phyloP scores from a whole-genome alignment of 2,113 vertebrate genomes.

The Meleagris gallopavo region DNA sequence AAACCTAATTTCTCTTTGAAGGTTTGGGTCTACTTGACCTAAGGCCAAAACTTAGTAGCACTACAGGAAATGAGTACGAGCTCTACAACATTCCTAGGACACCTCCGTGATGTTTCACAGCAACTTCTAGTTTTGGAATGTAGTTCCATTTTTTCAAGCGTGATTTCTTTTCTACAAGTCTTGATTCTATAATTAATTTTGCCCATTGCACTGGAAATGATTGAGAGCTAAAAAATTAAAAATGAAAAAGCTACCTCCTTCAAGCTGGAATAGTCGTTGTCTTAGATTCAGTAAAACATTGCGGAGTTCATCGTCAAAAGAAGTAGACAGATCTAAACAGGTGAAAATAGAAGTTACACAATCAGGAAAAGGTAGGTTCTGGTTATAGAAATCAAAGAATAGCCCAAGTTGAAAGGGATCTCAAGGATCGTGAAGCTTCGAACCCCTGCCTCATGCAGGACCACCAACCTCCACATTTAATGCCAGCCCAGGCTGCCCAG shows the following conservation, averaged over 20 bases:
- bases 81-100: neutral
- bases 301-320: neutral
- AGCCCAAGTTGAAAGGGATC: too few relatives aligned
- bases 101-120: neutral
- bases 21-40: neutral
- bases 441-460: too few relatives aligned
- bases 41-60: neutral
- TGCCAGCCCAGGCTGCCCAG: too few relatives aligned
- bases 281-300: neutral
- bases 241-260: slow-evolving; percentile 18
- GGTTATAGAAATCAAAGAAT: neutral
- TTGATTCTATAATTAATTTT: neutral
- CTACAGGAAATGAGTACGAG: neutral
- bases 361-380: neutral
- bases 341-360: neutral
- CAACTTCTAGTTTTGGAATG: neutral
- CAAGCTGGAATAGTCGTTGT: neutral
- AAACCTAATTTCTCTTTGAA: neutral
- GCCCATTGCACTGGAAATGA: neutral
- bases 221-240: neutral
- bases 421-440: too few relatives aligned
- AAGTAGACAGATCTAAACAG: neutral
- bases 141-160: neutral
- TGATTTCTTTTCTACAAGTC: neutral
- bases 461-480: too few relatives aligned